Percentiles rank a stretch among this genome's conserved stretches.
Evolutionary conservation across 2,113 vertebrate species (phyloP).

Genomic region (Gallinago jamesoni): DNA sequence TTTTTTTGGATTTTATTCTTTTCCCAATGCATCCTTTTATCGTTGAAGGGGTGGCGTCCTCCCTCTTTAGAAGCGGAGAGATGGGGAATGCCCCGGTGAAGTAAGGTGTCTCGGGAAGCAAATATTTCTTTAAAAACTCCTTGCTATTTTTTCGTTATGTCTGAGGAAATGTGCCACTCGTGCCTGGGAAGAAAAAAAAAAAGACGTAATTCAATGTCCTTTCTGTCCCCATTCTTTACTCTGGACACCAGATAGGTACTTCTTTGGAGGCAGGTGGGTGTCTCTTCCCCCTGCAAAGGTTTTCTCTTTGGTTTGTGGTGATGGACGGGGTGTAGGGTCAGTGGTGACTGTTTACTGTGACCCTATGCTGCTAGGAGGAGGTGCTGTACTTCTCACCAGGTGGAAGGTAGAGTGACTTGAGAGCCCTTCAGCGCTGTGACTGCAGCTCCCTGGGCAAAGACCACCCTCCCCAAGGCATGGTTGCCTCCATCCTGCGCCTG

Average conservation of each 20-base stretch:
- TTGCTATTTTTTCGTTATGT: background rate
- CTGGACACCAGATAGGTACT: background rate
- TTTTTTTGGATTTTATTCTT: background rate
- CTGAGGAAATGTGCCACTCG: background rate
- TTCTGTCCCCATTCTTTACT: background rate
- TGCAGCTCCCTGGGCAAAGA: background rate
- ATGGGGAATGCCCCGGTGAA: background rate
- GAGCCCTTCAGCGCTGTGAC: background rate
- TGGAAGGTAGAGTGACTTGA: background rate
- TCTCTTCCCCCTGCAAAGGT: background rate
- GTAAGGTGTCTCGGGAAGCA: background rate
- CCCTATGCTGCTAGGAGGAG: background rate
- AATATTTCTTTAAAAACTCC: background rate
- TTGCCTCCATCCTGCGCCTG: background rate
- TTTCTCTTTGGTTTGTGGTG: background rate
- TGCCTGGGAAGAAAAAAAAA: background rate
- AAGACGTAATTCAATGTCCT: background rate
- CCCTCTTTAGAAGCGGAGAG: background rate
- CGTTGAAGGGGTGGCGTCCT: background rate
- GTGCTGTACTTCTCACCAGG: background rate
- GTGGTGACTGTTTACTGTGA: background rate
- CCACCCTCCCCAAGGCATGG: background rate
- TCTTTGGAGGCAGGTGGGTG: background rate
- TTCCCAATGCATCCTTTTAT: background rate
- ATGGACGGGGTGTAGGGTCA: too few species aligned